phyloP scores from a whole-genome alignment of 2,113 vertebrate species.

The Blennius ocellaris region DNA sequence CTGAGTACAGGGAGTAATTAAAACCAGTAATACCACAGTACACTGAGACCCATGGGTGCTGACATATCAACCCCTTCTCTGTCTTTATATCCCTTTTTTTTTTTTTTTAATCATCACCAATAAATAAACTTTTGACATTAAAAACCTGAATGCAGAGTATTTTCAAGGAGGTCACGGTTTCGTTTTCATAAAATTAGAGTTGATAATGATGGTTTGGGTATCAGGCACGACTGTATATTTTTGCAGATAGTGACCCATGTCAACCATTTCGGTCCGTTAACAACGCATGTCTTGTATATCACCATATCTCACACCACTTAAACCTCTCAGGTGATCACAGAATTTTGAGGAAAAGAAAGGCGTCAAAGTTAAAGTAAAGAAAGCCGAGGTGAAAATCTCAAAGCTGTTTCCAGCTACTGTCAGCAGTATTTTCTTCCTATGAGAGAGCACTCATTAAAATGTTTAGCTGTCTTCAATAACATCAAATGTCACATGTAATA shows the following conservation, averaged over 20 bases:
- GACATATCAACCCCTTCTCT: conserved; percentile 47
- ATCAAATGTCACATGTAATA: conserved; percentile 52
- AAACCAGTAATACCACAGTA: conserved; percentile 42
- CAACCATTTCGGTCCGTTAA: conserved; percentile 13
- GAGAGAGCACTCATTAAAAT: conserved; percentile 52
- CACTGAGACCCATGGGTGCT: conserved; percentile 45
- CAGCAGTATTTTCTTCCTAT: conserved; percentile 24
- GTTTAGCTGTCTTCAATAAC: conserved; percentile 35
- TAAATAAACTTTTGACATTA: conserved; percentile 35
- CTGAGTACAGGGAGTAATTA: conserved; percentile 70
- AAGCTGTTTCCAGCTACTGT: conserved; percentile 14
- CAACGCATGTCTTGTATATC: neutral
- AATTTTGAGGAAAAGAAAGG: conserved; percentile 6
- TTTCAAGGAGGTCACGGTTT: neutral
- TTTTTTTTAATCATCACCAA: conserved; percentile 11
- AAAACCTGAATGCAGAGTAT: conserved; percentile 6
- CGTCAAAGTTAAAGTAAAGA: conserved; percentile 33
- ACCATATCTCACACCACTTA: conserved; percentile 2
- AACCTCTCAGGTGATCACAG: conserved; percentile 4
- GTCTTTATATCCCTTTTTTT: conserved; percentile 17
- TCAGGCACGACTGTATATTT: neutral
- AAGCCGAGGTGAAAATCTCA: conserved; percentile 12
- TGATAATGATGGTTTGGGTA: neutral
- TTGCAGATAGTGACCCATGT: conserved; percentile 35
- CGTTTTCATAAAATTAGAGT: conserved; percentile 3